These are phyloP conservation scores for Antheraea yamamai DNA, from an alignment of 2,888 invertebrate genomes.

Conservation along the genomic window DNA sequence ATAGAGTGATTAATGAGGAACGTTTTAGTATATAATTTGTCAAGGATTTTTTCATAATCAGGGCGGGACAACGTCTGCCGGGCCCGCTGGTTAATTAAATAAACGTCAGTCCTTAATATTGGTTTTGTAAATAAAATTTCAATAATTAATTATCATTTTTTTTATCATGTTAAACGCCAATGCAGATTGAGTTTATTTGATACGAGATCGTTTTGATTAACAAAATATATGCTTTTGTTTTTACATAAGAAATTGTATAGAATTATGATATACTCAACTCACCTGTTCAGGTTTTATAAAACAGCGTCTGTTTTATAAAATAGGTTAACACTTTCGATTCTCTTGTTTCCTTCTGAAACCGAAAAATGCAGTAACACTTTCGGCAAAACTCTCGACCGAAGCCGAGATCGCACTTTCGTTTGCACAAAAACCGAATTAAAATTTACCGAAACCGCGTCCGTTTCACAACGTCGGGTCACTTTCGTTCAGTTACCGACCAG, in stretches of 20 bases:
- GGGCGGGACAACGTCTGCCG: no score
- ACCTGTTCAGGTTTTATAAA: conserved; percentile 36
- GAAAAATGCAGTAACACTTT: conserved; percentile 28
- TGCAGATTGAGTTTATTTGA: not conserved
- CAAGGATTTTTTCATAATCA: no score
- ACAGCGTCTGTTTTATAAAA: conserved; percentile 5
- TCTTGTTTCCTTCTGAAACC: conserved; percentile 19
- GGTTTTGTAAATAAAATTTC: no score
- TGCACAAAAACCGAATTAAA: conserved; percentile 56
- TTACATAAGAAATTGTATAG: not conserved
- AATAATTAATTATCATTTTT: no score
- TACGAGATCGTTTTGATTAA: not conserved
- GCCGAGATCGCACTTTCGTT: conserved; percentile 53
- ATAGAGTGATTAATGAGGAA: no score
- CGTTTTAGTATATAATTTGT: no score
- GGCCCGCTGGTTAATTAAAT: no score
- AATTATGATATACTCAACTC: conserved; percentile 27
- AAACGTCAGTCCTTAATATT: no score
- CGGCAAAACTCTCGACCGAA: conserved; percentile 24
- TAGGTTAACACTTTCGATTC: conserved; percentile 1
- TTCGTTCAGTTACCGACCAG: conserved; percentile 67
- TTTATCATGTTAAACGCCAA: no score
- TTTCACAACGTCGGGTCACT: conserved; percentile 75
- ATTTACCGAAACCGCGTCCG: conserved; percentile 71
- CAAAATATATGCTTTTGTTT: not conserved